phyloP scores from a whole-genome alignment of 2,797 vertebrate species.

The Cyclopterus lumpus region DNA sequence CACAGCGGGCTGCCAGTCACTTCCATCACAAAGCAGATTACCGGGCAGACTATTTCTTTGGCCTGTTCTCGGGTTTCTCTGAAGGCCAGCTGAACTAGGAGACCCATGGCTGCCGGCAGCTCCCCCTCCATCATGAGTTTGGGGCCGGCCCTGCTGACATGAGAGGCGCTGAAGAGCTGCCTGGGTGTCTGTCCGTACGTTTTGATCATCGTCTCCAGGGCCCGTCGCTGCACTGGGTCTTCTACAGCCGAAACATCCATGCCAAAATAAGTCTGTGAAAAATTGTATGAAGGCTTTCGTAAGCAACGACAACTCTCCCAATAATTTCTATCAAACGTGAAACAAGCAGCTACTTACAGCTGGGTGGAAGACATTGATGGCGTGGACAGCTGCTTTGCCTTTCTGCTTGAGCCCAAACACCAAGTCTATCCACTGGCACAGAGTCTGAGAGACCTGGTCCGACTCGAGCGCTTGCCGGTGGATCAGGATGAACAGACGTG shows the following conservation, averaged over 20 bases:
- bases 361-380: slow-evolving; percentile 99
- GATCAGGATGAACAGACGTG: slow-evolving; percentile 95
- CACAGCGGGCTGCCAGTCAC: slow-evolving; percentile 16
- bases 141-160: slow-evolving; percentile 88
- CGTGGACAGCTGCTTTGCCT: slow-evolving; percentile 96
- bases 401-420: slow-evolving; percentile 99
- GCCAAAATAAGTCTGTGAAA: slow-evolving; percentile 94
- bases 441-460: slow-evolving; percentile 95
- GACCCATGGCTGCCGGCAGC: slow-evolving; percentile 96
- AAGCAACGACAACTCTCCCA: not conserved
- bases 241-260: slow-evolving; percentile 99
- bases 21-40: slow-evolving; percentile 67
- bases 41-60: slow-evolving; percentile 91
- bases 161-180: slow-evolving; percentile 92
- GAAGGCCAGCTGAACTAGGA: slow-evolving; percentile 97
- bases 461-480: slow-evolving; percentile 97
- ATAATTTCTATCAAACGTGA: not conserved
- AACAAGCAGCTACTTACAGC: slow-evolving; percentile 86
- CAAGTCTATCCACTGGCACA: slow-evolving; percentile 98
- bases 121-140: slow-evolving; percentile 93
- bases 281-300: not conserved
- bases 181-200: slow-evolving; percentile 97
- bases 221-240: slow-evolving; percentile 96
- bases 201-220: slow-evolving; percentile 99
- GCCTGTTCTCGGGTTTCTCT: slow-evolving; percentile 91